A percentile compares a stretch with the other conserved stretches of the same genome.
These are phyloP conservation scores for Chiridota heheva DNA, from an alignment of 35 echinoderm and acorn worm genomes.

Conservation along the genomic window DNA sequence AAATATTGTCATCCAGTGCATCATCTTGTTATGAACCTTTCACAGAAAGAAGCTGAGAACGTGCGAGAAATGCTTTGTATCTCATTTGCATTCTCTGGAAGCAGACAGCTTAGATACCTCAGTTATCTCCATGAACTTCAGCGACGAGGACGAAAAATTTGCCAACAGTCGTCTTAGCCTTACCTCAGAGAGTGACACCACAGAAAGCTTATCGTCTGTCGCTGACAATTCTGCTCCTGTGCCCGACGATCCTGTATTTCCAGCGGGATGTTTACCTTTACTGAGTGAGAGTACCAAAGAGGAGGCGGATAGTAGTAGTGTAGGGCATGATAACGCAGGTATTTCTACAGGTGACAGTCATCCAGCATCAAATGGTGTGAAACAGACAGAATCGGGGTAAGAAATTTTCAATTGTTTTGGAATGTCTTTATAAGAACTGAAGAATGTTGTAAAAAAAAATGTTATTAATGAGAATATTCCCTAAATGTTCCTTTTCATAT, in stretches of 20 bases:
- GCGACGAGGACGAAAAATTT: slow-evolving; percentile 27
- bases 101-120: slow-evolving; percentile 59
- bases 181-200: slow-evolving; percentile 3
- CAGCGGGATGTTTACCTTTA: background rate
- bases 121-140: slow-evolving; percentile 19
- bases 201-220: background rate
- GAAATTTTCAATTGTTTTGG: too few species aligned
- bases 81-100: slow-evolving; percentile 72
- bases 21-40: too few species aligned
- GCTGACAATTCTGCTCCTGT: background rate
- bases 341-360: too few species aligned
- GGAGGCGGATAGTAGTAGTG: background rate
- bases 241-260: background rate
- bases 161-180: background rate
- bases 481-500: too few species aligned
- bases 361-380: too few species aligned
- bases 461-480: too few species aligned
- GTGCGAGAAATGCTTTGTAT: slow-evolving; percentile 81
- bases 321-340: too few species aligned
- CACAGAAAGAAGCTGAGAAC: slow-evolving; percentile 78
- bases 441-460: too few species aligned
- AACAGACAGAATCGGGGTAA: too few species aligned
- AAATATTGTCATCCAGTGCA: too few species aligned
- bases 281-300: background rate
- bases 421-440: too few species aligned